Evolutionary conservation across 2,113 vertebrate species (phyloP).

Genomic region (Sciurus niger): DNA sequence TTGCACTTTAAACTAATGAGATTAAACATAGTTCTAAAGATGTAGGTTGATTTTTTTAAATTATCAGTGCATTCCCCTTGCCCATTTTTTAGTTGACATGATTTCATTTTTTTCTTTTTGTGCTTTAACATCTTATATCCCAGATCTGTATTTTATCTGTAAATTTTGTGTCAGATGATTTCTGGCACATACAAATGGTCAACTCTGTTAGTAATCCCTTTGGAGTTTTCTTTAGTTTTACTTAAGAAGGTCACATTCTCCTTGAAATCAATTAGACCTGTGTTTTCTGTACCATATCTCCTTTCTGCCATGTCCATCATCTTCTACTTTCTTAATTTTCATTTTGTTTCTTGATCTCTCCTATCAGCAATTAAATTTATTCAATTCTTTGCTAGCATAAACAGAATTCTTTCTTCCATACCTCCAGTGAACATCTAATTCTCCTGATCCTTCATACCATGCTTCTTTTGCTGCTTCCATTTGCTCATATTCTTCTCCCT

Average conservation of each 20-base stretch:
- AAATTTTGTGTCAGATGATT: slow-evolving; percentile 39
- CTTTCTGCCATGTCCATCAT: not conserved
- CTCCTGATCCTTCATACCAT: not conserved
- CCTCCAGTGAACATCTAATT: not conserved
- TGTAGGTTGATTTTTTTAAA: not conserved
- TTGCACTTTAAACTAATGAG: not conserved
- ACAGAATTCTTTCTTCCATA: not conserved
- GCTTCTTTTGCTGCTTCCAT: not conserved
- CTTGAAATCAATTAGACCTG: not conserved
- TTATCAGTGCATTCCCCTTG: not conserved
- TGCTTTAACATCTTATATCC: slow-evolving; percentile 30
- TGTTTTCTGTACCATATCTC: not conserved
- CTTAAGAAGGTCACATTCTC: not conserved
- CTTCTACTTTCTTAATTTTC: not conserved
- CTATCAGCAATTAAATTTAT: not conserved
- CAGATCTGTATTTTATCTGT: slow-evolving; percentile 2
- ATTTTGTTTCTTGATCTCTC: not conserved
- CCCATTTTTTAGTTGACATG: not conserved
- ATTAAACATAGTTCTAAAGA: not conserved
- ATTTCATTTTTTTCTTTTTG: not conserved
- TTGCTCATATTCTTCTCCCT: not conserved
- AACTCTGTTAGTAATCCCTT: not conserved
- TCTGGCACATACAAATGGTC: not conserved
- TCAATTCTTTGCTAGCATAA: not conserved
- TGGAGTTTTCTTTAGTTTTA: not conserved